A percentile compares a stretch with the other conserved stretches of the same genome.
Conservation (phyloP, 2,797 vertebrate genomes). For the Poeciliopsis presidionis region DNA sequence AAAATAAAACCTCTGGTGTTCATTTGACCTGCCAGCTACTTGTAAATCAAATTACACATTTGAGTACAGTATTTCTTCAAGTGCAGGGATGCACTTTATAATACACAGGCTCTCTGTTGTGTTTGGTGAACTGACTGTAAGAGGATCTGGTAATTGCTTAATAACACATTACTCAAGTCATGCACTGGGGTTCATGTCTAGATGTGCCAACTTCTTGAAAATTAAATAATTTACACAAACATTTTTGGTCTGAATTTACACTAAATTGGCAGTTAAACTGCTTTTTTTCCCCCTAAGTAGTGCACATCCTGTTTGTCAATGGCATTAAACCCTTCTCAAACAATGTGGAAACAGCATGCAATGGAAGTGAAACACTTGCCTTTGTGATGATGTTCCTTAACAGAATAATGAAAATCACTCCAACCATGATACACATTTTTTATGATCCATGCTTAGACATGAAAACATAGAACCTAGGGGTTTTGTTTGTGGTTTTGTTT, state of each 20-base stretch:
- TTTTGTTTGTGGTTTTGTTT: background rate
- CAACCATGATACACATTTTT: background rate
- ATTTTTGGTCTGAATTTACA: background rate
- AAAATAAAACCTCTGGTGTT: background rate
- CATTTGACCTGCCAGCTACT: background rate
- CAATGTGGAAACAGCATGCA: background rate
- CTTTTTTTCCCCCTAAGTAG: background rate
- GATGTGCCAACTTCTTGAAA: background rate
- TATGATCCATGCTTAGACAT: background rate
- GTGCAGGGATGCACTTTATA: background rate
- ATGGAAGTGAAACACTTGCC: background rate
- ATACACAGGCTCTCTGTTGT: background rate
- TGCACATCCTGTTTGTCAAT: background rate
- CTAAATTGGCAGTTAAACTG: background rate
- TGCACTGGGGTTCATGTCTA: background rate
- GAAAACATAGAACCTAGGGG: background rate
- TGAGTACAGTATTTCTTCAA: background rate
- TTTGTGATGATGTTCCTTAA: background rate
- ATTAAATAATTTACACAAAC: background rate
- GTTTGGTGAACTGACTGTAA: background rate
- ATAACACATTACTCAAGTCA: background rate
- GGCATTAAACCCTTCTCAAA: background rate
- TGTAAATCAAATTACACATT: background rate
- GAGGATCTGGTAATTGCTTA: background rate
- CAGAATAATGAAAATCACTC: conserved; percentile 1